Evolutionary conservation across 2,113 vertebrate species (phyloP).

Genomic region (Proterorhinus semilunaris): DNA sequence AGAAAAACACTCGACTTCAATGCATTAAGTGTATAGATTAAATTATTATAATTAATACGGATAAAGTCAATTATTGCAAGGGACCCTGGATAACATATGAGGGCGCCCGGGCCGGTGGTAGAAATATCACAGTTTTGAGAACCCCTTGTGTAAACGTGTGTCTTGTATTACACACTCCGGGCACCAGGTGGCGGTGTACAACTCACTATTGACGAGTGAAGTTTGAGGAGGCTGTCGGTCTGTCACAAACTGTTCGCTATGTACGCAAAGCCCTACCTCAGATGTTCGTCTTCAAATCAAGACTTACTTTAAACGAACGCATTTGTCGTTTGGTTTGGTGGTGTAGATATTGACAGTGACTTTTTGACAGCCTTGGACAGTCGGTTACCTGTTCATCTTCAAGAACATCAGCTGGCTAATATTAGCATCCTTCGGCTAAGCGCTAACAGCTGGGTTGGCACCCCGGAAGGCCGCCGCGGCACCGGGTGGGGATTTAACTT

Average conservation of each 20-base stretch:
- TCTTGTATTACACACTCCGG: slow-evolving; percentile 10
- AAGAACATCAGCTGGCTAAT: slow-evolving; percentile 21
- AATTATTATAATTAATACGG: too few relatives aligned
- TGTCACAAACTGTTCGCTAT: slow-evolving; percentile 5
- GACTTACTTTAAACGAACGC: background rate
- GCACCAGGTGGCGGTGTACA: slow-evolving; percentile 17
- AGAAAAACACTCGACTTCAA: too few relatives aligned
- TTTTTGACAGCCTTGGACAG: slow-evolving; percentile 5
- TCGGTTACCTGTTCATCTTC: background rate
- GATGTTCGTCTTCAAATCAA: background rate
- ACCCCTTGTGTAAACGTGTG: too few relatives aligned
- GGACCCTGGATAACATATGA: too few relatives aligned
- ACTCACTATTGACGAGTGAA: background rate
- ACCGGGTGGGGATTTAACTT: slow-evolving; percentile 66
- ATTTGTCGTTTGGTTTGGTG: background rate
- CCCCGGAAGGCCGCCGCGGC: slow-evolving; percentile 54
- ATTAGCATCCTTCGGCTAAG: slow-evolving; percentile 22
- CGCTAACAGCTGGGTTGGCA: slow-evolving; percentile 35
- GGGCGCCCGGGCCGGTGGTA: too few relatives aligned
- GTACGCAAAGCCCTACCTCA: background rate
- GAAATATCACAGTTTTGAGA: too few relatives aligned
- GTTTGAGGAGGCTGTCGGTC: background rate
- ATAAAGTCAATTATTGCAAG: too few relatives aligned
- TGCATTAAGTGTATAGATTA: too few relatives aligned
- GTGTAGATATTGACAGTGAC: background rate